Percentiles rank a stretch among this genome's conserved stretches.
Evolutionary conservation across 2,888 invertebrate genomes (phyloP).

Genomic region (Sphaerophoria taeniata): DNA sequence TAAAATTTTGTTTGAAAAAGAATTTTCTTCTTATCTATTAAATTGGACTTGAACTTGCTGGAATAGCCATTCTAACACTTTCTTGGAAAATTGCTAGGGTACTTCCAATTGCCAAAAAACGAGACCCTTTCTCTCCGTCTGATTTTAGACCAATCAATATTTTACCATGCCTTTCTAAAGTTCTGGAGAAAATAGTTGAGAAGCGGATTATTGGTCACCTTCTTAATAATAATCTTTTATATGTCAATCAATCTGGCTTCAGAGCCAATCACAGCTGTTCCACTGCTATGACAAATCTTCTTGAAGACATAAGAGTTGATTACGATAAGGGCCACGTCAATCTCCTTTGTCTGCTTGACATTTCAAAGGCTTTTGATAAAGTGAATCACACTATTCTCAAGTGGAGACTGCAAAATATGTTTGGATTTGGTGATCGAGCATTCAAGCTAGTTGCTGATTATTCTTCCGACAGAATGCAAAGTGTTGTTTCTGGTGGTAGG

Average conservation of each 20-base stretch:
- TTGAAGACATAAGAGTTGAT: too few relatives aligned
- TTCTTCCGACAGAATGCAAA: too few relatives aligned
- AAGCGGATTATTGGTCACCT: too few relatives aligned
- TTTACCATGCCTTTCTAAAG: neutral
- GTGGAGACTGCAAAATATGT: neutral
- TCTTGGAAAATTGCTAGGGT: slow-evolving; percentile 1
- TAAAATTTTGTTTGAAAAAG: too few relatives aligned
- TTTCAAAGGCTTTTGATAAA: slow-evolving; percentile 7
- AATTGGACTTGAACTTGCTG: too few relatives aligned
- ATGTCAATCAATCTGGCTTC: too few relatives aligned
- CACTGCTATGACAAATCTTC: neutral
- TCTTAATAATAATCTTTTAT: too few relatives aligned
- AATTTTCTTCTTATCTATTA: too few relatives aligned
- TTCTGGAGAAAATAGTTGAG: neutral
- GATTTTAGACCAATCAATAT: neutral
- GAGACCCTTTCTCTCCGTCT: neutral
- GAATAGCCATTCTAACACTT: neutral
- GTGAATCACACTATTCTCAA: neutral
- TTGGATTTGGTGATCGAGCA: neutral
- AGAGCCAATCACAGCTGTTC: too few relatives aligned
- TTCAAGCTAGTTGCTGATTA: too few relatives aligned
- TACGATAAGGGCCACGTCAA: slow-evolving; percentile 1
- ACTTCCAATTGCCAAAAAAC: neutral
- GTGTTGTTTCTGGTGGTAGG: too few relatives aligned
- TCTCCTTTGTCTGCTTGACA: neutral